Conservation (phyloP, 2,797 vertebrate genomes). For the Rhabdophis nuchalis region DNA sequence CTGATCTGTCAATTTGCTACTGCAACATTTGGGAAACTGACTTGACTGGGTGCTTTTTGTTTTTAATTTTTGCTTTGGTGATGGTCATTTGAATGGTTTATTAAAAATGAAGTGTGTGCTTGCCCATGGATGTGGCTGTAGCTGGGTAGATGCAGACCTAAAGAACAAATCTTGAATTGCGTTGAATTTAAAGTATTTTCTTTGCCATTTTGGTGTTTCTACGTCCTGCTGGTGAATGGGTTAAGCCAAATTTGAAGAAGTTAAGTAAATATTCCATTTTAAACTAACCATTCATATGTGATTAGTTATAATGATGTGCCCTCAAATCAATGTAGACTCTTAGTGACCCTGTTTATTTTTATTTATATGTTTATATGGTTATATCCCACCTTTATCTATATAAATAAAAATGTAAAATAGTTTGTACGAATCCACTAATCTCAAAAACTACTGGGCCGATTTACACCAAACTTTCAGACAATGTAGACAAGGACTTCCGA, state of each 20-base stretch:
- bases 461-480: too few species aligned
- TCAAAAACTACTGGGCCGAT: too few species aligned
- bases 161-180: neutral
- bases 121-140: neutral
- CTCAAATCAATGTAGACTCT: neutral
- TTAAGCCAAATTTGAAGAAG: constrained; percentile 39
- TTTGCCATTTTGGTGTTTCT: neutral
- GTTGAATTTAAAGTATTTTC: neutral
- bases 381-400: neutral
- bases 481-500: too few species aligned
- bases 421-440: too few species aligned
- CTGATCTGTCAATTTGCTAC: neutral
- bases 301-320: neutral
- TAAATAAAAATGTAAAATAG: too few species aligned
- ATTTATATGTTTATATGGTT: neutral
- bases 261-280: neutral
- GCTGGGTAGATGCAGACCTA: neutral
- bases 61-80: constrained; percentile 2
- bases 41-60: neutral
- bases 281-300: neutral
- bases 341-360: neutral
- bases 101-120: constrained; percentile 24
- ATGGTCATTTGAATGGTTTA: constrained; percentile 28
- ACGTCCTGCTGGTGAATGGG: constrained; percentile 57
- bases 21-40: constrained; percentile 58